phyloP scores from a whole-genome alignment of 92 coral and sea anemone species.

The Umimayanthus kanabou region DNA sequence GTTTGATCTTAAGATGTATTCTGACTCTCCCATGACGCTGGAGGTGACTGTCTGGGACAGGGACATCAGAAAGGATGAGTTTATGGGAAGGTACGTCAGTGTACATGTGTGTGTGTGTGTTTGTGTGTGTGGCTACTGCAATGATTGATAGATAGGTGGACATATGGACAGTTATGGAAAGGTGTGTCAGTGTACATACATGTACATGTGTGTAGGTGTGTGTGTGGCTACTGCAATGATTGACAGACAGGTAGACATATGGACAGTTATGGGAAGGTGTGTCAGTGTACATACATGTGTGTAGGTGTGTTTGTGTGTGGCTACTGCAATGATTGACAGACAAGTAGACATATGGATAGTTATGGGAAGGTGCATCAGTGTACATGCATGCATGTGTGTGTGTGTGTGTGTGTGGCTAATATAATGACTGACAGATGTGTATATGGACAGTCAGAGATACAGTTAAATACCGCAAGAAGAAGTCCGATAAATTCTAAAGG shows the following conservation, averaged over 20 bases:
- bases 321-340: background rate
- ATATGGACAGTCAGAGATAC: background rate
- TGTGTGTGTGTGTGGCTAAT: background rate
- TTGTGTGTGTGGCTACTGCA: background rate
- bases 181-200: conserved; percentile 47
- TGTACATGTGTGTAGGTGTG: background rate
- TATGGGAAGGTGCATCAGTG: conserved; percentile 85
- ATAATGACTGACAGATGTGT: background rate
- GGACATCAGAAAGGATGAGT: conserved; percentile 95
- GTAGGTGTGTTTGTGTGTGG: background rate
- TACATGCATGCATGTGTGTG: background rate
- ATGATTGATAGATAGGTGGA: background rate
- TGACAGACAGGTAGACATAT: background rate
- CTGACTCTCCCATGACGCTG: conserved; percentile 91
- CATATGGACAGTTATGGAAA: conserved; percentile 72
- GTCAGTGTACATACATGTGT: background rate
- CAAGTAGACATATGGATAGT: conserved; percentile 1
- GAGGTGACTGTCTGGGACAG: conserved; percentile 95
- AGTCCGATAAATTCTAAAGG: too few relatives aligned
- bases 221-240: background rate
- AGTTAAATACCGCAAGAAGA: too few relatives aligned
- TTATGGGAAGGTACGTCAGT: conserved; percentile 89
- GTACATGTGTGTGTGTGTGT: background rate
- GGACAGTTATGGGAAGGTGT: conserved; percentile 88
- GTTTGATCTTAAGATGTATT: conserved; percentile 89